Percentiles rank a stretch among this genome's conserved stretches.
These are phyloP conservation scores for Rhagophthalmus giganteus DNA, from an alignment of 2,888 invertebrate genomes.

Conservation along the genomic window DNA sequence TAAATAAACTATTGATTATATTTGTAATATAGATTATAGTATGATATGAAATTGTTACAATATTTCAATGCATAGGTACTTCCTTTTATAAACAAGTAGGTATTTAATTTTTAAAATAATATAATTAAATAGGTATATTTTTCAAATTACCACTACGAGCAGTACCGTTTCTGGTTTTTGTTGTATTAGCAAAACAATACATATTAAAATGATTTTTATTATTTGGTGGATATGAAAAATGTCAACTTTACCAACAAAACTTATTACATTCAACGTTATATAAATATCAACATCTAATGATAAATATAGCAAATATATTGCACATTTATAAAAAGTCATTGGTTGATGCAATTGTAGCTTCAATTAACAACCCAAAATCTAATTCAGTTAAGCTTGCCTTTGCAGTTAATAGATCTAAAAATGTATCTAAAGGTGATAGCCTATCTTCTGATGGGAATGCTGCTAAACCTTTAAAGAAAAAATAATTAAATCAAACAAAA, in stretches of 20 bases:
- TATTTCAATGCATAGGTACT: no score
- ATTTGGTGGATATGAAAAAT: no score
- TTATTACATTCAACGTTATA: neutral
- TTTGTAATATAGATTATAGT: no score
- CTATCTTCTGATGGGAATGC: constrained; percentile 73
- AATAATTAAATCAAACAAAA: neutral
- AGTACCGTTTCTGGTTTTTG: no score
- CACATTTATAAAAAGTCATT: constrained; percentile 56
- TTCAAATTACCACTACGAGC: no score
- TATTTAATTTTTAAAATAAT: no score
- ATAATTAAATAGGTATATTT: no score
- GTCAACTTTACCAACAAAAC: neutral
- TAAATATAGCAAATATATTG: neutral
- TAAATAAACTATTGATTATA: no score
- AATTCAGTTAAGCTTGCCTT: constrained; percentile 84
- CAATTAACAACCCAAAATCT: constrained; percentile 83
- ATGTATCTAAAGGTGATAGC: constrained; percentile 79
- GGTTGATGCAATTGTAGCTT: constrained; percentile 73
- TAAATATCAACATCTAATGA: neutral
- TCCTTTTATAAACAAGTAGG: no score
- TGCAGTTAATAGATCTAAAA: constrained; percentile 80
- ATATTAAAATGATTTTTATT: no score
- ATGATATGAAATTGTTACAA: no score
- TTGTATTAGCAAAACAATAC: no score
- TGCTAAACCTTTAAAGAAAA: constrained; percentile 63